These are phyloP conservation scores for Phyllostomus hastatus DNA, from an alignment of 2,113 vertebrate species.

Conservation along the genomic window DNA sequence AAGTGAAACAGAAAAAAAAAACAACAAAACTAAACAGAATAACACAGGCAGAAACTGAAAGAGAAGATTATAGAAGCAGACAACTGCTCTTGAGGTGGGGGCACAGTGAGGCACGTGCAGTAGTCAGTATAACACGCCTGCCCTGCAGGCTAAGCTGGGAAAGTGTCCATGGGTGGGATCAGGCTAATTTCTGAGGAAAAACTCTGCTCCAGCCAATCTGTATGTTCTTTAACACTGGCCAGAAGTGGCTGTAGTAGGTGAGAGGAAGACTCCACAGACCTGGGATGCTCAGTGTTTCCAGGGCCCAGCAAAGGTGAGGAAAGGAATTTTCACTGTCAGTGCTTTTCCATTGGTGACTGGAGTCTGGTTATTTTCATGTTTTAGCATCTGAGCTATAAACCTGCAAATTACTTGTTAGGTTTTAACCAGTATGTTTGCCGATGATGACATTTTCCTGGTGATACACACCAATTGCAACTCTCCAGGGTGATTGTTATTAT, in stretches of 20 bases:
- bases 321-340: not conserved
- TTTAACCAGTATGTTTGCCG: not conserved
- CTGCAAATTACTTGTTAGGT: not conserved
- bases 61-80: not conserved
- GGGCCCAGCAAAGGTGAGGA: not conserved
- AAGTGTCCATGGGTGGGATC: rapidly evolving
- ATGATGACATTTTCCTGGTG: not conserved
- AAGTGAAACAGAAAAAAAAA: not conserved
- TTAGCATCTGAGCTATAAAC: conserved; percentile 4
- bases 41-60: not conserved
- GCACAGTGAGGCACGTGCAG: rapidly evolving
- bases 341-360: not conserved
- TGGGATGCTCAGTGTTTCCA: not conserved
- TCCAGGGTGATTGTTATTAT: conserved; percentile 32
- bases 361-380: rapidly evolving
- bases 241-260: not conserved
- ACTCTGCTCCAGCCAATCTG: rapidly evolving
- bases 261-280: not conserved
- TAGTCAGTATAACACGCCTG: rapidly evolving
- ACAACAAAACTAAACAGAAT: not conserved
- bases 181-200: not conserved
- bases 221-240: not conserved
- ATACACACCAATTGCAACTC: not conserved
- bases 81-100: not conserved
- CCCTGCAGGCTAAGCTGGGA: too few relatives aligned